phyloP scores from a whole-genome alignment of 1,140 invertebrate species.

The Drosophila kanapiae region DNA sequence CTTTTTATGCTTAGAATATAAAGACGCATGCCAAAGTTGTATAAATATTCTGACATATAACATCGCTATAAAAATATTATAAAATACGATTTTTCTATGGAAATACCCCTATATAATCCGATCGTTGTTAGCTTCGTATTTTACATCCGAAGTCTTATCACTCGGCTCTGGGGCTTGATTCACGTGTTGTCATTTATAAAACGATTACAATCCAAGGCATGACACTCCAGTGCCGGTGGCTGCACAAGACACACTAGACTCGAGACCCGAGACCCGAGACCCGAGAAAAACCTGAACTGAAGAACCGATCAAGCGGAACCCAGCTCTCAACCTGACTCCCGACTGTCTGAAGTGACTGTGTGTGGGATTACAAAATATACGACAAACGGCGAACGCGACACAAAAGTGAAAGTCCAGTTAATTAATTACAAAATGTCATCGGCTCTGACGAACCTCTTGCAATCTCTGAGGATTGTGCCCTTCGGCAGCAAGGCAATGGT shows the following conservation, averaged over 20 bases:
- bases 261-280: background rate
- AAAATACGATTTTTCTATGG: background rate
- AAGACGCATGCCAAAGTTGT: too few species aligned
- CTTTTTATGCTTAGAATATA: too few species aligned
- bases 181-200: conserved; percentile 79
- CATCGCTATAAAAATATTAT: too few species aligned
- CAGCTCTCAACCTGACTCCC: conserved; percentile 28
- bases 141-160: conserved; percentile 55
- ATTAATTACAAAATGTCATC: conserved; percentile 61
- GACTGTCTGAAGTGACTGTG: conserved; percentile 31
- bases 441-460: conserved; percentile 69
- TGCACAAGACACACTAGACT: conserved; percentile 30
- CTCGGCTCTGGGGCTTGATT: conserved; percentile 30
- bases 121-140: conserved; percentile 11
- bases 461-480: conserved; percentile 70
- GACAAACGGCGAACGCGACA: background rate
- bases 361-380: conserved; percentile 33
- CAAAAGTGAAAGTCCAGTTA: conserved; percentile 69
- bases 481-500: conserved; percentile 42
- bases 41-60: too few species aligned
- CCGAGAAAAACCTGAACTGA: conserved; percentile 51
- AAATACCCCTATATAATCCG: background rate
- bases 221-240: conserved; percentile 62
- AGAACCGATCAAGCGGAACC: conserved; percentile 35
- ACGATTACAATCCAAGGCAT: conserved; percentile 55